Evolutionary conservation across 2,113 vertebrate genomes (phyloP).

Genomic region (Chrysochloris asiatica): DNA sequence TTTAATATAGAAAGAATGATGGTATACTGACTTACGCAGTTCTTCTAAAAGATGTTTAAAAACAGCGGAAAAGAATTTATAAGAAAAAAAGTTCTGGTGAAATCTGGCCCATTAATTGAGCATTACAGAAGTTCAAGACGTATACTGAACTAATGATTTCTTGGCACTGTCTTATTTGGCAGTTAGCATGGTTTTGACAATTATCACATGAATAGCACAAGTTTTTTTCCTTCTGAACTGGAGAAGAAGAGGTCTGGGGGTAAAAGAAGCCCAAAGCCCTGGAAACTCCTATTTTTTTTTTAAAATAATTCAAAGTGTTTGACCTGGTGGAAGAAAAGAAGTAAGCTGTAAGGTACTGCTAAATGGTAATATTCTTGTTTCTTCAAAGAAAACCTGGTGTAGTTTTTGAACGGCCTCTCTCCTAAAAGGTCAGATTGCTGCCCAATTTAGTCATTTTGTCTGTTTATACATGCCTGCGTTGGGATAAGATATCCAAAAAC

Average conservation of each 20-base stretch:
- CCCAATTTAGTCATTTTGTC: constrained; percentile 75
- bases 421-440: constrained; percentile 70
- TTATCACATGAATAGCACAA: constrained; percentile 80
- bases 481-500: constrained; percentile 83
- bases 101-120: constrained; percentile 80
- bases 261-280: constrained; percentile 42
- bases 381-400: constrained; percentile 70
- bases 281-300: constrained; percentile 77
- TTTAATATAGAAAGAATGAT: neutral
- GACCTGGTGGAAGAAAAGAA: constrained; percentile 67
- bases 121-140: constrained; percentile 76
- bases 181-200: constrained; percentile 80
- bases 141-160: constrained; percentile 84
- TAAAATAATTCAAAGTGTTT: constrained; percentile 70
- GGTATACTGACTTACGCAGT: constrained; percentile 2
- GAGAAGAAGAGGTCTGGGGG: neutral
- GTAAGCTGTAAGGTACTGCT: constrained; percentile 40
- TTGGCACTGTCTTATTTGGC: constrained; percentile 78
- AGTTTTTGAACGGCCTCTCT: constrained; percentile 76
- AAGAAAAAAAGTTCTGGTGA: constrained; percentile 65
- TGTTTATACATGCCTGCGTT: constrained; percentile 78
- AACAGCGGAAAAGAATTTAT: constrained; percentile 58
- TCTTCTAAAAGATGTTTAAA: constrained; percentile 54
- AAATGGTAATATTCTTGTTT: constrained; percentile 70
- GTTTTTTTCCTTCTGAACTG: constrained; percentile 80